A percentile compares a stretch with the other conserved stretches of the same genome.
phyloP scores from a whole-genome alignment of 2,797 vertebrate genomes.

The Anniella stebbinsi region DNA sequence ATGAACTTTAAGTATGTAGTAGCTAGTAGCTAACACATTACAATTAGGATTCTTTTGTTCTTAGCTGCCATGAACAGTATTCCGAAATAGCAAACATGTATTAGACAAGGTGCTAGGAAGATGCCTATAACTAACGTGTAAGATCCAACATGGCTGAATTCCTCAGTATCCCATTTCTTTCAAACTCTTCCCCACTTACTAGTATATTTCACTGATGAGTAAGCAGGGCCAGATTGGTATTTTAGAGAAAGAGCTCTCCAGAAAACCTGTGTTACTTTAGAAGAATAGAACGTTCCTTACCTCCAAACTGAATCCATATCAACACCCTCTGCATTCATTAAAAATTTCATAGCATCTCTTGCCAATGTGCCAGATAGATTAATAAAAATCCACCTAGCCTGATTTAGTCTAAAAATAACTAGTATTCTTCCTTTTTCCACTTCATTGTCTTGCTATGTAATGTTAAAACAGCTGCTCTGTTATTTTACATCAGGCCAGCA shows the following conservation, averaged over 20 bases:
- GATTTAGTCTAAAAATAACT: slow-evolving; percentile 47
- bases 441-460: slow-evolving; percentile 30
- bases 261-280: slow-evolving; percentile 37
- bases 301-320: slow-evolving; percentile 1
- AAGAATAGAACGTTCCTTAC: background rate
- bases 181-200: too few relatives aligned
- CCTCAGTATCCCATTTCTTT: background rate
- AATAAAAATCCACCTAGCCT: slow-evolving; percentile 52
- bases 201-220: background rate
- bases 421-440: slow-evolving; percentile 38
- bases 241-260: background rate
- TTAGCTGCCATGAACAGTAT: background rate
- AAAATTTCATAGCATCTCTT: slow-evolving; percentile 42
- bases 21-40: background rate
- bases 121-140: background rate
- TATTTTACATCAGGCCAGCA: background rate
- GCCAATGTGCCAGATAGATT: slow-evolving; percentile 33
- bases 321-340: background rate
- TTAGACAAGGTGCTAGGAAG: background rate
- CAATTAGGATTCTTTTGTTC: background rate
- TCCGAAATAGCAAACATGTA: background rate
- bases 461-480: background rate
- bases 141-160: background rate
- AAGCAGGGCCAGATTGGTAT: slow-evolving; percentile 2
- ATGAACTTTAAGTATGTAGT: background rate